Evolutionary conservation across 2,113 vertebrate genomes (phyloP).

Genomic region (Rattus rattus): DNA sequence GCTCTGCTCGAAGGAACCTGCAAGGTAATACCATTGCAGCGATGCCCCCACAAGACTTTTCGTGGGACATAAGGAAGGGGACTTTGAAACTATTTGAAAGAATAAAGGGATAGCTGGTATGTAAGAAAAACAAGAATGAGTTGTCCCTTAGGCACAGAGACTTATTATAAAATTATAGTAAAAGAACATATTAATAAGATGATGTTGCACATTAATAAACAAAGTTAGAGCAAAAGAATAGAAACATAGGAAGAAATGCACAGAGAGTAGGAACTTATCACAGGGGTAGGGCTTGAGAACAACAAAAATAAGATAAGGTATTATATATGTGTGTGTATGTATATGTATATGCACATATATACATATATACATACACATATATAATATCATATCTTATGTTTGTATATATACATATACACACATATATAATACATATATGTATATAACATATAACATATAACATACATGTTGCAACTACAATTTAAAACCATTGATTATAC

Average conservation of each 20-base stretch:
- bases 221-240: neutral
- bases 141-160: neutral
- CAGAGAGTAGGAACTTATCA: neutral
- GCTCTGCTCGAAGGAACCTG: neutral
- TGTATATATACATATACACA: too few relatives aligned
- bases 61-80: neutral
- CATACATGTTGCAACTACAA: neutral
- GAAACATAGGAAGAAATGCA: neutral
- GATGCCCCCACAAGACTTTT: neutral
- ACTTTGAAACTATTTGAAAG: neutral
- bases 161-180: neutral
- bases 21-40: neutral
- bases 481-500: neutral
- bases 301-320: neutral
- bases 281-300: neutral
- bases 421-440: neutral
- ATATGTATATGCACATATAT: neutral
- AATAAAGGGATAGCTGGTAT: neutral
- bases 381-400: too few relatives aligned
- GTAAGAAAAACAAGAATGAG: neutral
- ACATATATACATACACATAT: too few relatives aligned
- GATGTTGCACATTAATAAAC: neutral
- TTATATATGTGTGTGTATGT: neutral
- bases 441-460: neutral
- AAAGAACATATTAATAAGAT: neutral